Conservation (phyloP, 2,113 vertebrate genomes). For the Rostratula benghalensis region DNA sequence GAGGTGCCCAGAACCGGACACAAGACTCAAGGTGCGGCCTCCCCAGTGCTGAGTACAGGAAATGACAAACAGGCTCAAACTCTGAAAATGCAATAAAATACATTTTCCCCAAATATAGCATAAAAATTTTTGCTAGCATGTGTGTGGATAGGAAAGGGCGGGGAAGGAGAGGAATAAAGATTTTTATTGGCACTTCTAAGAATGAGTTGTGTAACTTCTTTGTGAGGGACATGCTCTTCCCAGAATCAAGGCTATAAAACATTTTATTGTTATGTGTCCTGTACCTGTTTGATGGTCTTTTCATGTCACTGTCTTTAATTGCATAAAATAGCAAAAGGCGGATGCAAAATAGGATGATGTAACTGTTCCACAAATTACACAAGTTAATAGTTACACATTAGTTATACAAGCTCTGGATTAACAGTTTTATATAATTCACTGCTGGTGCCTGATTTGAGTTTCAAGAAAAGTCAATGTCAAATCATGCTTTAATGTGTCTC, state of each 20-base stretch:
- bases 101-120: background rate
- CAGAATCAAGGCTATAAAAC: constrained; percentile 46
- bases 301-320: constrained; percentile 3
- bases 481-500: background rate
- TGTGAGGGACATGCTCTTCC: background rate
- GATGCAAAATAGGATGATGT: constrained; percentile 17
- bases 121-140: background rate
- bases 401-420: constrained; percentile 34
- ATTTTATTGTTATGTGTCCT: constrained; percentile 6
- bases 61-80: background rate
- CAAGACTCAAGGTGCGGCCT: no score
- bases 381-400: constrained; percentile 27
- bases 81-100: background rate
- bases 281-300: constrained; percentile 6
- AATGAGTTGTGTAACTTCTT: constrained; percentile 23
- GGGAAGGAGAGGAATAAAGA: background rate
- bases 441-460: background rate
- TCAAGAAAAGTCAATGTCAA: background rate
- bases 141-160: background rate
- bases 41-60: no score
- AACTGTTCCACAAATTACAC: constrained; percentile 4
- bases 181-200: constrained; percentile 46
- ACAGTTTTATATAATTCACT: background rate
- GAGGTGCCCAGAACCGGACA: no score
- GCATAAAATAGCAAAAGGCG: background rate